These are phyloP conservation scores for Callipepla squamata DNA, from an alignment of 2,113 vertebrate genomes.

Conservation along the genomic window DNA sequence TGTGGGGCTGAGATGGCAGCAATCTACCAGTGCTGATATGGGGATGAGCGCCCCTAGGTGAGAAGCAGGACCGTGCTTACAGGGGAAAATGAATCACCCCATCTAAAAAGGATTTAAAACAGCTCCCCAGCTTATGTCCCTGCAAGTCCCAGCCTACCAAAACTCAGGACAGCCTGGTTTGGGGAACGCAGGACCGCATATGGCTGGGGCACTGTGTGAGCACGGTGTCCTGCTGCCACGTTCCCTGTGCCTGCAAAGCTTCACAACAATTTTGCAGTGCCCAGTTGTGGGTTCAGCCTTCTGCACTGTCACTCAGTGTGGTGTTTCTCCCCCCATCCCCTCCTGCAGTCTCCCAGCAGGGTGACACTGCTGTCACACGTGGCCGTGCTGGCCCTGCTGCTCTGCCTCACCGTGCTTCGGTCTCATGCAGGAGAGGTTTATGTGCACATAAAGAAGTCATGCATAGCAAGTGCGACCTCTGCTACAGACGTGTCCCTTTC, in stretches of 20 bases:
- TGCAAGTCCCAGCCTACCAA: not conserved
- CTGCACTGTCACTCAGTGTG: too few relatives aligned
- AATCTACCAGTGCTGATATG: not conserved
- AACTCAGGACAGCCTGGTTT: not conserved
- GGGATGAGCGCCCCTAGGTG: not conserved
- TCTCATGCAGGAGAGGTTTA: not conserved
- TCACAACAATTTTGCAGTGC: too few relatives aligned
- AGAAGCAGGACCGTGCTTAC: not conserved
- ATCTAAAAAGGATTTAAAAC: not conserved
- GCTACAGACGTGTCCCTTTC: constrained; percentile 51
- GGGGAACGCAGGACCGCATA: not conserved
- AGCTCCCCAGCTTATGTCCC: not conserved
- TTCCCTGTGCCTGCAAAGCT: too few relatives aligned
- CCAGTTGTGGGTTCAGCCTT: too few relatives aligned
- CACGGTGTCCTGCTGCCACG: too few relatives aligned
- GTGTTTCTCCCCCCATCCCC: too few relatives aligned
- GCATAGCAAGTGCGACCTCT: not conserved
- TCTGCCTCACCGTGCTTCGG: too few relatives aligned
- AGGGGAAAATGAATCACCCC: not conserved
- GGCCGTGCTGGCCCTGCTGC: not conserved
- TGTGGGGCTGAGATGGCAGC: not conserved
- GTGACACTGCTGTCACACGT: too few relatives aligned
- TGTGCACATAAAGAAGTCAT: not conserved
- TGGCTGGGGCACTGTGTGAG: too few relatives aligned
- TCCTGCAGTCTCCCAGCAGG: too few relatives aligned